Conservation (phyloP, 2,797 vertebrate genomes). For the Cercopithecus petaurista region DNA sequence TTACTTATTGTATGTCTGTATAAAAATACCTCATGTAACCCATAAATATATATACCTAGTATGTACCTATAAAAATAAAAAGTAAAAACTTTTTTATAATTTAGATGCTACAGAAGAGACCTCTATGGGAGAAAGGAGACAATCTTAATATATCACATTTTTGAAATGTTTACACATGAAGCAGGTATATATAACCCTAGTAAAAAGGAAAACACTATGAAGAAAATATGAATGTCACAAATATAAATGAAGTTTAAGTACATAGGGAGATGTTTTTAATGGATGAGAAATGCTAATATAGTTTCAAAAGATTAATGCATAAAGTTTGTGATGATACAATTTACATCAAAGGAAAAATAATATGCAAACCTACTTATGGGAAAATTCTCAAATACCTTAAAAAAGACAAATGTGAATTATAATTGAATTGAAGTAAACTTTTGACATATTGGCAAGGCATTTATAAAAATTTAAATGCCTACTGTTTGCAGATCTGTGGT, state of each 20-base stretch:
- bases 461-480: neutral
- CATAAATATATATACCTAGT: neutral
- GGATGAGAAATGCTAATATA: neutral
- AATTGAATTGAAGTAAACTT: neutral
- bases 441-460: neutral
- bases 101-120: neutral
- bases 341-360: neutral
- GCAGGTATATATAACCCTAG: neutral
- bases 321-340: neutral
- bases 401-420: neutral
- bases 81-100: neutral
- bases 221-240: neutral
- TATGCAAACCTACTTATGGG: neutral
- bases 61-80: neutral
- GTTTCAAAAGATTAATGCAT: neutral
- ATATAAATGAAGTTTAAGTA: neutral
- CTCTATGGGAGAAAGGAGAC: neutral
- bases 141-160: neutral
- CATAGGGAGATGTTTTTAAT: neutral
- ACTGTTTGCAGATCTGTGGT: neutral
- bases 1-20: neutral
- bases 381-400: neutral
- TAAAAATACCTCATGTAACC: neutral
- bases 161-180: neutral
- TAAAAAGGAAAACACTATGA: neutral